These are phyloP conservation scores for Catocala fraxini DNA, from an alignment of 2,888 invertebrate species.

Conservation along the genomic window DNA sequence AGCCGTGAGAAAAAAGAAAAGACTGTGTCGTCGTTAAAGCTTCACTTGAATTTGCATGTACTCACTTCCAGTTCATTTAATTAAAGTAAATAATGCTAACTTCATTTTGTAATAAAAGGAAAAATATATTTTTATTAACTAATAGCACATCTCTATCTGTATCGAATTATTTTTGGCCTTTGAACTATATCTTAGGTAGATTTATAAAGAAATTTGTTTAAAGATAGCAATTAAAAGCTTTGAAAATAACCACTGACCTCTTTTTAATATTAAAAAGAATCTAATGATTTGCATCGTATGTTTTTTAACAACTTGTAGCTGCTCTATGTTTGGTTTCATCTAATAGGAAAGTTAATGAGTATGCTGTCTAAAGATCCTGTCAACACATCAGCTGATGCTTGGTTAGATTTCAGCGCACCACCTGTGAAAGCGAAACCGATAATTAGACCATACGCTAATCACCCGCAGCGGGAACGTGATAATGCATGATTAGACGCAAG, in stretches of 20 bases:
- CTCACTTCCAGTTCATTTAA: constrained; percentile 49
- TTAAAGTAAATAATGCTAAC: constrained; percentile 47
- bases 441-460: constrained; percentile 41
- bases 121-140: background rate
- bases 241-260: no score
- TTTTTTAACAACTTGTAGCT: background rate
- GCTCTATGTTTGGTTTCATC: background rate
- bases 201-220: no score
- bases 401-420: background rate
- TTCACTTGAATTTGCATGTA: constrained; percentile 48
- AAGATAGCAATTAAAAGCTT: no score
- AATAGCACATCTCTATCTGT: no score
- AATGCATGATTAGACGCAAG: constrained; percentile 68
- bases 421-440: constrained; percentile 23
- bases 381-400: background rate
- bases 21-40: constrained; percentile 45
- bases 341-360: background rate
- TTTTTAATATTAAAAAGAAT: no score
- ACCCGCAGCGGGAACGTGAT: constrained; percentile 54
- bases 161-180: no score
- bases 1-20: constrained; percentile 68
- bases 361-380: background rate
- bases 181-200: no score
- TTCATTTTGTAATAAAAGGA: constrained; percentile 10
- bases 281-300: no score